Conservation (phyloP, 2,888 invertebrate species). For the Magallana nippona region DNA sequence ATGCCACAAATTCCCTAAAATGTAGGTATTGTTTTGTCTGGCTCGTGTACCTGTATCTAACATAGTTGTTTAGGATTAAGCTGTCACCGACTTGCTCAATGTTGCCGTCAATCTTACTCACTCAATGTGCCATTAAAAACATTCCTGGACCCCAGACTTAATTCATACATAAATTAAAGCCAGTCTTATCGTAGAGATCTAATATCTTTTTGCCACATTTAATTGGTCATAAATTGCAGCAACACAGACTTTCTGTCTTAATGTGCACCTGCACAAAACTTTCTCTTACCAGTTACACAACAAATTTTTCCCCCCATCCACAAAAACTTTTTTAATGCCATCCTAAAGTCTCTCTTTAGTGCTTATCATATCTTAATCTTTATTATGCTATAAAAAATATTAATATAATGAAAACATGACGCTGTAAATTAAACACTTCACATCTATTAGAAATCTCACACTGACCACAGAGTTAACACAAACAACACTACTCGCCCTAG, state of each 20-base stretch:
- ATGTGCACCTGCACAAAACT: slow-evolving; percentile 24
- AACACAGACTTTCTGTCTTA: slow-evolving; percentile 9
- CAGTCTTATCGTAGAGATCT: slow-evolving; percentile 8
- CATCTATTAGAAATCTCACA: neutral
- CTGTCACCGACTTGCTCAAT: slow-evolving; percentile 15
- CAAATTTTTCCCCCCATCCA: neutral
- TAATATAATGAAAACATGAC: neutral
- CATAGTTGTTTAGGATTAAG: slow-evolving; percentile 17
- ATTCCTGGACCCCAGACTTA: slow-evolving; percentile 9
- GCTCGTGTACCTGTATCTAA: slow-evolving; percentile 16
- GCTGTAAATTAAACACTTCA: neutral
- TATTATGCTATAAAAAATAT: neutral
- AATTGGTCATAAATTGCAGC: slow-evolving; percentile 24
- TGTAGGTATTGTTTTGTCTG: slow-evolving; percentile 27
- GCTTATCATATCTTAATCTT: neutral
- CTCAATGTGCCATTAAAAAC: slow-evolving; percentile 15
- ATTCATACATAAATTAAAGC: slow-evolving; percentile 14
- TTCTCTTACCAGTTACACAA: neutral
- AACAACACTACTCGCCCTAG: neutral
- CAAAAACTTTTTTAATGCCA: neutral
- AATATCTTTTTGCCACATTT: slow-evolving; percentile 14
- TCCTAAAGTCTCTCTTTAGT: neutral
- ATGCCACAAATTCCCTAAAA: slow-evolving; percentile 18
- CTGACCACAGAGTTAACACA: neutral
- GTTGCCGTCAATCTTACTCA: slow-evolving; percentile 21